Conservation (phyloP, 2,113 vertebrate species). For the Nesospiza acunhae region DNA sequence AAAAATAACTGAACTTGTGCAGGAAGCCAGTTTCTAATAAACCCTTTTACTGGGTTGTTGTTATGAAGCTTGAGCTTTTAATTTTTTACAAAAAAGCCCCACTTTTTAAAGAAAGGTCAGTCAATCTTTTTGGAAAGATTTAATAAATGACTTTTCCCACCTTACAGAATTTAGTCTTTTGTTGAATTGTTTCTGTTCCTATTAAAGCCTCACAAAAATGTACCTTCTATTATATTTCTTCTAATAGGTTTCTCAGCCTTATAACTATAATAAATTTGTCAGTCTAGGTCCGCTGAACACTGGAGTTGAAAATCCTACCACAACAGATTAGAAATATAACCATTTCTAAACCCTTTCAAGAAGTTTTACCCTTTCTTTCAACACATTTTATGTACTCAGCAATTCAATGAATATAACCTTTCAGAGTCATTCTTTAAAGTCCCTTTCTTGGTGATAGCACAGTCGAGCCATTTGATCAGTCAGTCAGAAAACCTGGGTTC, state of each 20-base stretch:
- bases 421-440: conserved; percentile 53
- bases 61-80: conserved; percentile 24
- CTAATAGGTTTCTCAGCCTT: conserved; percentile 61
- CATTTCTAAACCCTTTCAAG: conserved; percentile 62
- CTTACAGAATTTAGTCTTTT: conserved; percentile 57
- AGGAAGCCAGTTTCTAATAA: conserved; percentile 26
- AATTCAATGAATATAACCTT: conserved; percentile 64
- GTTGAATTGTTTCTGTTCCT: conserved; percentile 62
- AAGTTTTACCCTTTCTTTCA: conserved; percentile 63
- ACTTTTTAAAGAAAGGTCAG: conserved; percentile 47
- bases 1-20: conserved; percentile 36
- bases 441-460: conserved; percentile 35
- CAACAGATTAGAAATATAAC: conserved; percentile 64
- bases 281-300: conserved; percentile 55
- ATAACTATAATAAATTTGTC: conserved; percentile 70
- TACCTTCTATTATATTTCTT: conserved; percentile 62
- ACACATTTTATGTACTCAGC: conserved; percentile 58
- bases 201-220: conserved; percentile 54
- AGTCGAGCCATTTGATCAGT: conserved; percentile 34
- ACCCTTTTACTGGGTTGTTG: conserved; percentile 18
- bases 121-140: conserved; percentile 59
- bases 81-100: neutral
- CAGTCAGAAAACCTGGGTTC: neutral
- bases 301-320: conserved; percentile 57
- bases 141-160: conserved; percentile 52